Conservation (phyloP, 2,888 invertebrate species). For the Taenaris catops region DNA sequence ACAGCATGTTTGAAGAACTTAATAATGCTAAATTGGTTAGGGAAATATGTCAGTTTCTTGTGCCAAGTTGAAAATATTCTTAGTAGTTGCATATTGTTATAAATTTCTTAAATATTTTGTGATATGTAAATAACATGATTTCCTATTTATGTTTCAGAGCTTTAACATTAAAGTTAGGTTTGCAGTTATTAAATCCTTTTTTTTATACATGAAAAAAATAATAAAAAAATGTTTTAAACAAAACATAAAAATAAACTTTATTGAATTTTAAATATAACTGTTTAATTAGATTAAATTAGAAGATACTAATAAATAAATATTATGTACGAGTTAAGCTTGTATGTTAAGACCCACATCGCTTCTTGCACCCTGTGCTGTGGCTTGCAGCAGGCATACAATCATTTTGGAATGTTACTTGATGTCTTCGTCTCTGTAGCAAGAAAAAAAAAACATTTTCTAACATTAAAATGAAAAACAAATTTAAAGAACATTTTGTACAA, state of each 20-base stretch:
- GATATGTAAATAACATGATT: no score
- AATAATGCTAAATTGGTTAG: constrained; percentile 47
- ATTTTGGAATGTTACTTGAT: constrained; percentile 74
- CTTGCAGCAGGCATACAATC: constrained; percentile 35
- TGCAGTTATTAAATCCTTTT: no score
- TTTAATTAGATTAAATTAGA: constrained; percentile 47
- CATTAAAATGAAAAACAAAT: constrained; percentile 9
- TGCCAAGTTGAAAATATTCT: constrained; percentile 21
- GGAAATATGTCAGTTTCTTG: constrained; percentile 50
- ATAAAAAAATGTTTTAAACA: constrained; percentile 46
- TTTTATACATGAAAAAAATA: no score
- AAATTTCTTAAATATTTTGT: no score
- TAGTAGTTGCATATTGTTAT: no score
- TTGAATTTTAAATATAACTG: constrained; percentile 65
- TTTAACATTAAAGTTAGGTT: no score
- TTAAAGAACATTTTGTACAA: constrained; percentile 1
- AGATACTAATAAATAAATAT: constrained; percentile 48
- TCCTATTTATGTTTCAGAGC: no score
- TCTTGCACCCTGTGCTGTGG: constrained; percentile 16
- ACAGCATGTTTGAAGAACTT: constrained; percentile 46
- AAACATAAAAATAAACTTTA: constrained; percentile 76
- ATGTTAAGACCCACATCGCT: constrained; percentile 18
- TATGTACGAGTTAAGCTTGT: constrained; percentile 31
- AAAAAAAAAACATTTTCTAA: constrained; percentile 45
- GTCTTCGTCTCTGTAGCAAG: constrained; percentile 75